Conservation (phyloP, 2,797 vertebrate species). For the Platalea minor region DNA sequence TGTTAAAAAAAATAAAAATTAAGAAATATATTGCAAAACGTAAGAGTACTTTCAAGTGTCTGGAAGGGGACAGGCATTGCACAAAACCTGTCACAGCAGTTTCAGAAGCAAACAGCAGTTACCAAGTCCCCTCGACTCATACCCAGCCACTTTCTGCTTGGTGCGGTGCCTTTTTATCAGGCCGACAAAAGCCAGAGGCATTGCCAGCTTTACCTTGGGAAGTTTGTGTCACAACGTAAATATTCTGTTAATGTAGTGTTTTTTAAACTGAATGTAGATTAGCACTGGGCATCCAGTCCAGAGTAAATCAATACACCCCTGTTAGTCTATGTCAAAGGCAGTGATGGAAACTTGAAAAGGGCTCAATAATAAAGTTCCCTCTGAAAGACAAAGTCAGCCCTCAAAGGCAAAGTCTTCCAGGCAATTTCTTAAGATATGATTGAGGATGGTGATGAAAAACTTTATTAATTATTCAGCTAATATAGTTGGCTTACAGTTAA, state of each 20-base stretch:
- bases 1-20: not conserved
- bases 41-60: not conserved
- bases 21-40: not conserved
- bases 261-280: not conserved
- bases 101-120: not conserved
- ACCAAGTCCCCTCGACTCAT: accelerated
- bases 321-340: not conserved
- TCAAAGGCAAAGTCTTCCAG: not conserved
- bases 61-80: not conserved
- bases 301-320: not conserved
- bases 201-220: not conserved
- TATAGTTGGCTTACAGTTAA: not conserved
- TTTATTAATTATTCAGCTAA: not conserved
- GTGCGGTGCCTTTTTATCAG: not conserved
- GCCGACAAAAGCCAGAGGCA: not conserved
- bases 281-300: not conserved
- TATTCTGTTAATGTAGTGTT: not conserved
- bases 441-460: not conserved
- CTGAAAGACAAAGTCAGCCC: not conserved
- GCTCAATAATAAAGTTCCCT: not conserved
- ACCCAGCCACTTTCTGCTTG: not conserved
- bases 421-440: not conserved
- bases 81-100: not conserved
- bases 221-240: not conserved
- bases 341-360: not conserved